Percentiles rank a stretch among this genome's conserved stretches.
Conservation (phyloP, 2,888 invertebrate species). For the Lathronympha strigana region DNA sequence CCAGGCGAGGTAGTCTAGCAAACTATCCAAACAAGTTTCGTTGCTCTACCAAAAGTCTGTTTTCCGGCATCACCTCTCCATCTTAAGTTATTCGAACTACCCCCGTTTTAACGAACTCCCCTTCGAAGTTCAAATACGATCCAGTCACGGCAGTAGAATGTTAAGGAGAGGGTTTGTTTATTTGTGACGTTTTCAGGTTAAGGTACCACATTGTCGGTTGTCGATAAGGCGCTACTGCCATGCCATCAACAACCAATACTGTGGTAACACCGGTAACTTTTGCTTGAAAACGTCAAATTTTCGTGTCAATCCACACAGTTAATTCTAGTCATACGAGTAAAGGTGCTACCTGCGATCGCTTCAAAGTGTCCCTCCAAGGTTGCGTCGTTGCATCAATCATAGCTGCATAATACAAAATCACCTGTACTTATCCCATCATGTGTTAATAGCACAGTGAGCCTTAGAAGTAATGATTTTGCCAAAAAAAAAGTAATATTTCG, state of each 20-base stretch:
- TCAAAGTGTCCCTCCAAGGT: not conserved
- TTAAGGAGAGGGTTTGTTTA: slow-evolving; percentile 7
- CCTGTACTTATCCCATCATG: not conserved
- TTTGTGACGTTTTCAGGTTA: not conserved
- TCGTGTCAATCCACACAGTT: not conserved
- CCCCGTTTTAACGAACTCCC: slow-evolving; percentile 21
- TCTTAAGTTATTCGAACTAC: slow-evolving; percentile 19
- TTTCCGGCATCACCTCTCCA: no score
- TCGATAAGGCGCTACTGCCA: no score
- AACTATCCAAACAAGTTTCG: no score
- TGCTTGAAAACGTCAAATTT: no score
- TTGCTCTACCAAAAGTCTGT: no score
- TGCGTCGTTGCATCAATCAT: slow-evolving; percentile 16
- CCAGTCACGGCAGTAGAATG: slow-evolving; percentile 31
- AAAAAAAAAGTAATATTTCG: no score
- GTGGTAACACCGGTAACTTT: no score
- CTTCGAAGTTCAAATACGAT: slow-evolving; percentile 23
- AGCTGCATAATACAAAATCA: slow-evolving; percentile 1
- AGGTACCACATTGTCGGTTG: no score
- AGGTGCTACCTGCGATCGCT: slow-evolving; percentile 8
- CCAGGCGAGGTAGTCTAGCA: no score
- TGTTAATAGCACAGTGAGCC: not conserved
- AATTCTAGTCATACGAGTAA: not conserved
- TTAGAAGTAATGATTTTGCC: not conserved
- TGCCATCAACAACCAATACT: no score